phyloP scores from a whole-genome alignment of 2,113 vertebrate genomes.

The Grus americana region DNA sequence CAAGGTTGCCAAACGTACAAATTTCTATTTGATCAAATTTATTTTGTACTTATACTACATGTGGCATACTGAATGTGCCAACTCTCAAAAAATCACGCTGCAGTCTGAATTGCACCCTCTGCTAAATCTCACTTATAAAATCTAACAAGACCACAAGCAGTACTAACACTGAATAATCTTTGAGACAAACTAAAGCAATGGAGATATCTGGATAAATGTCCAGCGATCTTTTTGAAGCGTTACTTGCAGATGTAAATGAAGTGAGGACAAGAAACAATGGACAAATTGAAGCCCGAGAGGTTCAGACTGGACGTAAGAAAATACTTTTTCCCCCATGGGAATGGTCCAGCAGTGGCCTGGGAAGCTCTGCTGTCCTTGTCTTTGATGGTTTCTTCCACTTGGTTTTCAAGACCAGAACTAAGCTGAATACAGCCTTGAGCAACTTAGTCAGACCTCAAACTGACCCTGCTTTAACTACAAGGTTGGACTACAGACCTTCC shows the following conservation, averaged over 20 bases:
- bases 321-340: neutral
- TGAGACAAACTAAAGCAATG: neutral
- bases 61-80: slow-evolving; percentile 3
- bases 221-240: slow-evolving; percentile 25
- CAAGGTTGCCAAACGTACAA: slow-evolving; percentile 35
- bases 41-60: slow-evolving; percentile 31
- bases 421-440: slow-evolving; percentile 5
- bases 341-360: neutral
- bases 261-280: slow-evolving; percentile 9
- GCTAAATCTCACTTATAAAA: slow-evolving; percentile 7
- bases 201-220: slow-evolving; percentile 17
- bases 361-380: neutral
- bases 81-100: slow-evolving; percentile 2
- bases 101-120: neutral
- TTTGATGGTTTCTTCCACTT: neutral
- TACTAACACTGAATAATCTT: slow-evolving; percentile 32
- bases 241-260: neutral
- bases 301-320: neutral
- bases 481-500: neutral
- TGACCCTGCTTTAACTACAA: neutral
- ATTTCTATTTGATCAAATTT: slow-evolving; percentile 39
- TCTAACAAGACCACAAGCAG: neutral
- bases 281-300: neutral
- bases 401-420: slow-evolving; percentile 4
- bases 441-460: neutral